phyloP scores from a whole-genome alignment of 2,888 invertebrate species.

The Lapara coniferarum region DNA sequence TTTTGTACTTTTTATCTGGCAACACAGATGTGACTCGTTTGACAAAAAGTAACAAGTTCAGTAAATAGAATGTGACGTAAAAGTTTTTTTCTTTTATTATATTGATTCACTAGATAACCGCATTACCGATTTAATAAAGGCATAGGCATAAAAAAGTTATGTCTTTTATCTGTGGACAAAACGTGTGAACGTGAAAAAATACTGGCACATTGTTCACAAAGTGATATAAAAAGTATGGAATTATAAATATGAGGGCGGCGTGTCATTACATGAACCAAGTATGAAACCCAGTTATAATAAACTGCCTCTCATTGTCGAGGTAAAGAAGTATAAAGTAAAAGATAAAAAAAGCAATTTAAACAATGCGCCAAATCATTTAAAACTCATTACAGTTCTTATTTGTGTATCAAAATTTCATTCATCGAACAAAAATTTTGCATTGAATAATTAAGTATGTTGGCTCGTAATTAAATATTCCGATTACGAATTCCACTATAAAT shows the following conservation, averaged over 20 bases:
- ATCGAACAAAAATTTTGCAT: background rate
- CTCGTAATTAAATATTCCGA: background rate
- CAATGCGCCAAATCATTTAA: too few relatives aligned
- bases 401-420: background rate
- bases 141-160: conserved; percentile 13
- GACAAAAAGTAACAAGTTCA: conserved; percentile 5
- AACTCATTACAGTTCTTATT: background rate
- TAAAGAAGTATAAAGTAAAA: background rate
- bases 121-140: conserved; percentile 7
- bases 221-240: conserved; percentile 15
- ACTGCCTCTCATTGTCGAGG: background rate
- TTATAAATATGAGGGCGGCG: conserved; percentile 17
- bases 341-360: too few relatives aligned
- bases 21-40: background rate
- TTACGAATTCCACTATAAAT: background rate
- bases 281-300: too few relatives aligned
- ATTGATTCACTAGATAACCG: conserved; percentile 12
- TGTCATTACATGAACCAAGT: background rate
- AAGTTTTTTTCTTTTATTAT: background rate
- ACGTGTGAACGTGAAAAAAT: conserved; percentile 16
- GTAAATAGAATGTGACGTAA: conserved; percentile 1
- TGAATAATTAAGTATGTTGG: background rate
- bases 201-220: conserved; percentile 16
- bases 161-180: conserved; percentile 13
- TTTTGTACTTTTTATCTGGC: background rate